phyloP scores from a whole-genome alignment of 1,140 invertebrate genomes.

The Achatina immaculata region DNA sequence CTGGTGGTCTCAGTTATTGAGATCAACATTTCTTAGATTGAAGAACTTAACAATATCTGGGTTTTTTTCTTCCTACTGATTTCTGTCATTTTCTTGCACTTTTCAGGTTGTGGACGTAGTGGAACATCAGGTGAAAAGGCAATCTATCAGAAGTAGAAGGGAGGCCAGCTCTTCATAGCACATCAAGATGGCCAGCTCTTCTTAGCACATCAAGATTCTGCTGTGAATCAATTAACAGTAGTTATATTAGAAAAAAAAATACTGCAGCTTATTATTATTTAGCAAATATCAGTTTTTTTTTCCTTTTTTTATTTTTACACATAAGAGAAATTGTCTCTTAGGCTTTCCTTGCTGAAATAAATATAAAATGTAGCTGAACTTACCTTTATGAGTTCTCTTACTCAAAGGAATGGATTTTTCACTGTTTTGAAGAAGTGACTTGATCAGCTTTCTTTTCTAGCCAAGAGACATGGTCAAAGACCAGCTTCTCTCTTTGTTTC shows the following conservation, averaged over 20 bases:
- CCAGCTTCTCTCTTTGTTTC: no score
- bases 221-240: not conserved
- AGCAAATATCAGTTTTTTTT: not conserved
- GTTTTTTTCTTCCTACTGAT: not conserved
- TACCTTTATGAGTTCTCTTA: no score
- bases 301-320: not conserved
- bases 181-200: not conserved
- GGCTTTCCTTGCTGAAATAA: no score
- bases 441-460: no score
- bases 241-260: not conserved
- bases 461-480: no score
- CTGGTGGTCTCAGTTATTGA: not conserved
- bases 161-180: not conserved
- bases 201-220: not conserved
- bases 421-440: no score
- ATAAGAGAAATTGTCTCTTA: no score
- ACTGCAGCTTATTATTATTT: not conserved
- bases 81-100: not conserved
- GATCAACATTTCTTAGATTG: not conserved
- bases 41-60: not conserved
- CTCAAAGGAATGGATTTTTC: no score
- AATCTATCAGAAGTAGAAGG: not conserved
- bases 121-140: conserved; percentile 20
- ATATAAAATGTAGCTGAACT: no score
- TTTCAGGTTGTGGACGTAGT: conserved; percentile 14